Conservation (phyloP, 1,140 invertebrate genomes). For the Araneus ventricosus region DNA sequence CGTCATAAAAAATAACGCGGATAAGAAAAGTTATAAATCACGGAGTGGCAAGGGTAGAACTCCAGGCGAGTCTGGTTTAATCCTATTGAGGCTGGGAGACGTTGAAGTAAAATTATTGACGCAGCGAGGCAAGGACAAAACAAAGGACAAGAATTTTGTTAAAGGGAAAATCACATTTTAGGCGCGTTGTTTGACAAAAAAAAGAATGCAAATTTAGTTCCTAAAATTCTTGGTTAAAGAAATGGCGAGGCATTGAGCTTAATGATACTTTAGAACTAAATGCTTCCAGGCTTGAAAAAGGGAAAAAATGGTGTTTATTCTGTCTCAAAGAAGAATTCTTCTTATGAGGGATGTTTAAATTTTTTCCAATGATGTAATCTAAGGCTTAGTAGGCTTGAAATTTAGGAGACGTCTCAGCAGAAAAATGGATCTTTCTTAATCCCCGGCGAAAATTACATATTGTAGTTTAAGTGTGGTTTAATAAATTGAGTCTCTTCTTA, state of each 20-base stretch:
- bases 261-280: constrained; percentile 15
- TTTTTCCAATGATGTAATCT: neutral
- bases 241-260: neutral
- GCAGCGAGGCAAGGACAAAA: neutral
- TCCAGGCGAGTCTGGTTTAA: neutral
- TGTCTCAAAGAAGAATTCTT: neutral
- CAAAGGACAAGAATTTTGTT: neutral
- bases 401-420: neutral
- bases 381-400: neutral
- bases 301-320: neutral
- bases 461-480: neutral
- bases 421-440: neutral
- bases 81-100: neutral
- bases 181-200: neutral
- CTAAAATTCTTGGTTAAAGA: neutral
- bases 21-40: constrained; percentile 48
- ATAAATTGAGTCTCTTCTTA: neutral
- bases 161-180: neutral
- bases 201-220: neutral
- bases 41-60: neutral
- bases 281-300: neutral
- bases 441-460: neutral
- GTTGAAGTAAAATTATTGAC: neutral
- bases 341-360: neutral
- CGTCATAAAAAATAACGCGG: constrained; percentile 4